A percentile compares a stretch with the other conserved stretches of the same genome.
These are phyloP conservation scores for Caenorhabditis tropicalis DNA, from an alignment of 1,140 invertebrate genomes.

Conservation along the genomic window DNA sequence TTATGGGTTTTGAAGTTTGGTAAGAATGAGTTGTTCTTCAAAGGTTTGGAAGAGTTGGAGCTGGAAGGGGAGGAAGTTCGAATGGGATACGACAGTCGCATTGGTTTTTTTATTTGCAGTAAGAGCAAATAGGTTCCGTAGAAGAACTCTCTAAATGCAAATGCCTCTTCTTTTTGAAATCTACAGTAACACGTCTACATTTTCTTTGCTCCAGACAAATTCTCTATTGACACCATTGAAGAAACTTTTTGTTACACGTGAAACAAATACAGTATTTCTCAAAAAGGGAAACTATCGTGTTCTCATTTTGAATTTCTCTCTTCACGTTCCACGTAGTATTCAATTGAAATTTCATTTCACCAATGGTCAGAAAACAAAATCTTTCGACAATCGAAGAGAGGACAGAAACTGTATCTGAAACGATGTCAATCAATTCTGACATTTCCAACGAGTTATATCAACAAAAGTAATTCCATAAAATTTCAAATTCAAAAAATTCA, in stretches of 20 bases:
- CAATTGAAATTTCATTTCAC: not conserved
- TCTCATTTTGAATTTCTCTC: not conserved
- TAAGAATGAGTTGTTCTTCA: not conserved
- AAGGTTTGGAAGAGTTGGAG: not conserved
- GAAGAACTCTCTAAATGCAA: too few species aligned
- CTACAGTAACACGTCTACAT: too few species aligned
- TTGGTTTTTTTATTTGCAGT: too few species aligned
- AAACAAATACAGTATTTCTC: too few species aligned
- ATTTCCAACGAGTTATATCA: not conserved
- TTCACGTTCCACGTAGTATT: not conserved
- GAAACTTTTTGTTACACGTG: too few species aligned
- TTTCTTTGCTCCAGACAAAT: too few species aligned
- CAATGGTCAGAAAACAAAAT: not conserved
- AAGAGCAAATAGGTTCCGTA: too few species aligned
- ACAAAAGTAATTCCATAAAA: not conserved
- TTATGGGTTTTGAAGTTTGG: slow-evolving; percentile 21
- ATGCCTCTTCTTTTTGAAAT: too few species aligned
- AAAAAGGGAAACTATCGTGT: too few species aligned
- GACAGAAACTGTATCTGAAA: not conserved
- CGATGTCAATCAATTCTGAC: not conserved
- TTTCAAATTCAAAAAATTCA: not conserved
- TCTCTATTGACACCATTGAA: too few species aligned
- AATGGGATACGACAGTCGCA: too few species aligned
- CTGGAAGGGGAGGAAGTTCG: not conserved
- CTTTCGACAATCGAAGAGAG: slow-evolving; percentile 12